A percentile compares a stretch with the other conserved stretches of the same genome.
phyloP scores from a whole-genome alignment of 2,888 invertebrate genomes.

The Xylota sylvarum region DNA sequence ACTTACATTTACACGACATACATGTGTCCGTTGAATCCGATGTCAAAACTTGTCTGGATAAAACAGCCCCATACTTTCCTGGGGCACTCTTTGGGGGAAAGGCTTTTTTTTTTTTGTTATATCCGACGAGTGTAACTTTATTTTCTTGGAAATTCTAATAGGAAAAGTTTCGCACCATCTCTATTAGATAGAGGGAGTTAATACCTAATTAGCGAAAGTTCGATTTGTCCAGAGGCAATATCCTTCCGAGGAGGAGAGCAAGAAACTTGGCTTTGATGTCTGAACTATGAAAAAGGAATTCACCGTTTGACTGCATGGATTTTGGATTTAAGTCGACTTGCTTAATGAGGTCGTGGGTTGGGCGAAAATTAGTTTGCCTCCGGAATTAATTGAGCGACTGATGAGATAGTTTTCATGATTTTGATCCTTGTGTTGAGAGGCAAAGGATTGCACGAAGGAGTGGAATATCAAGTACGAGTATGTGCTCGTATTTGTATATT shows the following conservation, averaged over 20 bases:
- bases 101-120: neutral
- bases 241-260: neutral
- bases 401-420: neutral
- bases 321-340: neutral
- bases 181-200: neutral
- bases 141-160: slow-evolving; percentile 6
- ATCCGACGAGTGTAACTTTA: neutral
- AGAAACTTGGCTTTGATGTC: neutral
- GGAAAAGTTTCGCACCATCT: slow-evolving; percentile 18
- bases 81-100: neutral
- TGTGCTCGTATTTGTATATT: too few species aligned
- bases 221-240: slow-evolving; percentile 15
- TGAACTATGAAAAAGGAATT: slow-evolving; percentile 10
- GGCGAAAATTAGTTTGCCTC: neutral
- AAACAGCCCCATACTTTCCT: neutral
- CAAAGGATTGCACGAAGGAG: too few species aligned
- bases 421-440: neutral
- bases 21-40: neutral
- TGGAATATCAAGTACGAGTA: too few species aligned
- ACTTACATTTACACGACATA: neutral
- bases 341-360: neutral
- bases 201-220: slow-evolving; percentile 33
- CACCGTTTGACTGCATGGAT: neutral
- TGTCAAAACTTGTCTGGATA: slow-evolving; percentile 6
- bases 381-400: neutral